Base-by-base conservation (phyloP, 1,140 invertebrate genomes). In the Drosophila aff. region DNA sequence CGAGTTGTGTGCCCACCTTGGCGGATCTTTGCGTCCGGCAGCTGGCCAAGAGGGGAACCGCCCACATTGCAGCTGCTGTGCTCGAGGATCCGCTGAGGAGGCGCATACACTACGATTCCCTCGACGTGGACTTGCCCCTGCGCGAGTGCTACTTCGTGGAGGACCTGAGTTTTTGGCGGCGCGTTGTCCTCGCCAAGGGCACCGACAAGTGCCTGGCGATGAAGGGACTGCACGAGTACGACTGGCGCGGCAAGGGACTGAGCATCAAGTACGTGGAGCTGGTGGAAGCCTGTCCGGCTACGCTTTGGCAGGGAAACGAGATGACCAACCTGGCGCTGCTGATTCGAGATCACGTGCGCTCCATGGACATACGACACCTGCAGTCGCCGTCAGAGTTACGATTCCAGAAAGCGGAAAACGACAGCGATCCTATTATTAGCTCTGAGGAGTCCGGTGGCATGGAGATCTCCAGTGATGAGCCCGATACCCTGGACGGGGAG, bases 241-340 rank as follows among this genome's bases (percentile, higher is more conserved):
- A 92, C 10, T 92, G 91, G 91, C 75, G 67, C 9, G 74, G 77
- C 44, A 52, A 64, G 13, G 91, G 91, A 0, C 53, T 92, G 4
- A 89, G 91, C 36, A 33, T 92, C 3, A 92, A 92, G 60, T 91
- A 81, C 16, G 86, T 91, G 2, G 83, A 92, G 18, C 49, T 92
- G 46, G 91, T 91, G 0, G 91, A 92, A 18, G 50, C 66, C 1
- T 91, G 86, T 49, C 74, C 76, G 3, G 91, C 84, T 0, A 76
- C 74, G 8, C 74, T 77, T 18, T 92, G 91, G 86, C 83, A 74
- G 6, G 77, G 79, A 8, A 5, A 26, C 0, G 58, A 92, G 49
- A 91, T 92, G 91, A n/a, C 65, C 0, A 23, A 57, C 0, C 52
- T 92, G 36, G 84, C 77, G 1, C 2, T 13, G 1, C 2, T 72